phyloP scores from a whole-genome alignment of 2,888 invertebrate species.

The Dryomyza anilis region DNA sequence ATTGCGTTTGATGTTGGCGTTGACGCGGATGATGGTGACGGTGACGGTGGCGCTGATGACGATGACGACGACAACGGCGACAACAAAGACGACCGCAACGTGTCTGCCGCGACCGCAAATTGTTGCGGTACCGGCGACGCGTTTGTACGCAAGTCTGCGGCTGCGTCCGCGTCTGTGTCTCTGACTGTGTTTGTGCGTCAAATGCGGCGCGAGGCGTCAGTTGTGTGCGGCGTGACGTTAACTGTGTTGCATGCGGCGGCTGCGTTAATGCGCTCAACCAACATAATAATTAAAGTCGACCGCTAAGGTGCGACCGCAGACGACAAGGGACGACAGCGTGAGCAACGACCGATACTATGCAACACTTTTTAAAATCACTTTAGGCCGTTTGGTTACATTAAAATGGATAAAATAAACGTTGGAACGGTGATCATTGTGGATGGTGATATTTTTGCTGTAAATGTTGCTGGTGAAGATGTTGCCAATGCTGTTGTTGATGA shows the following conservation, averaged over 20 bases:
- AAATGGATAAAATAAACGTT: too few species aligned
- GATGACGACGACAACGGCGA: slow-evolving; percentile 12
- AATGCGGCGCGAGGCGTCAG: slow-evolving; percentile 14
- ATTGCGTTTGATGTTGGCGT: slow-evolving; percentile 4
- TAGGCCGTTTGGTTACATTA: too few species aligned
- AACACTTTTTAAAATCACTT: too few species aligned
- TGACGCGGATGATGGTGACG: slow-evolving; percentile 8
- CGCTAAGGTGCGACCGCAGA: slow-evolving; percentile 2
- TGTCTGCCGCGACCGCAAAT: neutral
- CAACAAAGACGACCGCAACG: neutral
- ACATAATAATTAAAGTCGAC: slow-evolving; percentile 21
- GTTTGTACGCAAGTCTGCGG: too few species aligned
- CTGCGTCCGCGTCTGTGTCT: slow-evolving; percentile 8
- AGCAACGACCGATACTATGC: too few species aligned
- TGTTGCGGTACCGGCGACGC: slow-evolving; percentile 2
- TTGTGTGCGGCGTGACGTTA: slow-evolving; percentile 19
- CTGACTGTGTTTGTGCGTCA: slow-evolving; percentile 10
- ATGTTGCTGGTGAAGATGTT: too few species aligned
- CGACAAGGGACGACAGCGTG: neutral
- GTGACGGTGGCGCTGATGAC: neutral
- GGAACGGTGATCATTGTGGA: too few species aligned
- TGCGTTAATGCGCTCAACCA: slow-evolving; percentile 15
- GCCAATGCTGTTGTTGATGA: too few species aligned
- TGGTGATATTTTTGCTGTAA: too few species aligned
- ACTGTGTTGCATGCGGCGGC: slow-evolving; percentile 25